Percentiles rank a stretch among this genome's conserved stretches.
Conservation (phyloP, 1,140 invertebrate genomes). For the Caenorhabditis brenneri region DNA sequence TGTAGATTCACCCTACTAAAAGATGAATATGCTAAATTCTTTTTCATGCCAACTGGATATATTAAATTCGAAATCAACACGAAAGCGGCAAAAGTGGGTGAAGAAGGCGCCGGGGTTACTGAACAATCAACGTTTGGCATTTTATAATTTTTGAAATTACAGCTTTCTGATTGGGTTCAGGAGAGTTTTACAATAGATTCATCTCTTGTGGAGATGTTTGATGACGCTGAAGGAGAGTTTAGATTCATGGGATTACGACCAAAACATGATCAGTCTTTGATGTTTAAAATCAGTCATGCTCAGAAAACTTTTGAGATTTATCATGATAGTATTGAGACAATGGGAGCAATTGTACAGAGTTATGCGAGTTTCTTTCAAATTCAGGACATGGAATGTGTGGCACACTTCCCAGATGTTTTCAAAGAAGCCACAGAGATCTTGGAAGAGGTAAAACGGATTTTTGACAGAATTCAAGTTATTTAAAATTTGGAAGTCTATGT, state of each 20-base stretch:
- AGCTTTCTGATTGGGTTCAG: constrained; percentile 44
- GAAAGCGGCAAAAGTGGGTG: neutral
- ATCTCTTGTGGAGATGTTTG: neutral
- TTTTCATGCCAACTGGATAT: neutral
- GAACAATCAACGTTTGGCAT: too few relatives aligned
- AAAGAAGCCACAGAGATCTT: constrained; percentile 43
- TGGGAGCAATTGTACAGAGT: constrained; percentile 39
- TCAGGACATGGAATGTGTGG: constrained; percentile 8
- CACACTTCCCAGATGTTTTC: constrained; percentile 41
- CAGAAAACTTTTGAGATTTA: constrained; percentile 39
- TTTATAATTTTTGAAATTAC: too few relatives aligned
- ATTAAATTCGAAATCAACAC: constrained; percentile 23
- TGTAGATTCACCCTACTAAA: constrained; percentile 9
- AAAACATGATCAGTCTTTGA: constrained; percentile 38
- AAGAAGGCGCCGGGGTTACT: too few relatives aligned
- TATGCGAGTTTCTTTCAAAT: constrained; percentile 15
- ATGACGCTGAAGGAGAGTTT: constrained; percentile 27
- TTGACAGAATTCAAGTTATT: too few relatives aligned
- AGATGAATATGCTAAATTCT: neutral
- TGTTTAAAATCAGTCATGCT: neutral
- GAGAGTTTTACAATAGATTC: constrained; percentile 44
- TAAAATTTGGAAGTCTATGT: too few relatives aligned
- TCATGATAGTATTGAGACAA: constrained; percentile 46
- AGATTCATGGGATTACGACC: constrained; percentile 45
- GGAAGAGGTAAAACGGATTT: constrained; percentile 31